Conservation (phyloP, 2,888 invertebrate genomes). For the Pycnomerus fuliginosus region DNA sequence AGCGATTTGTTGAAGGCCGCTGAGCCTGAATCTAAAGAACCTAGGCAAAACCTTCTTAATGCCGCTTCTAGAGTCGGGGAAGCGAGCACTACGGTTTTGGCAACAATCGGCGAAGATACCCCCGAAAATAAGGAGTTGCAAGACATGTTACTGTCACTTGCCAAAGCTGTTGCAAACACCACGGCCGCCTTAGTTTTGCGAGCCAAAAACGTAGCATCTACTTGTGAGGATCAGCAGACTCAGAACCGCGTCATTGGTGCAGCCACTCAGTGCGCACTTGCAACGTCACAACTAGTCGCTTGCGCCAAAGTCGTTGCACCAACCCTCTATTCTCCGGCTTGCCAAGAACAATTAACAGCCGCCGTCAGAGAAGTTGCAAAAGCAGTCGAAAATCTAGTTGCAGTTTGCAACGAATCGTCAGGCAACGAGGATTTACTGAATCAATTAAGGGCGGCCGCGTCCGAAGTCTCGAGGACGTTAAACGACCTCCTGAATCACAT, state of each 20-base stretch:
- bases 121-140: conserved; percentile 77
- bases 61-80: conserved; percentile 97
- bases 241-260: conserved; percentile 91
- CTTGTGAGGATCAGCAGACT: conserved; percentile 75
- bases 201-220: conserved; percentile 94
- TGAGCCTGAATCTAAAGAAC: conserved; percentile 91
- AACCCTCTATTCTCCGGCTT: conserved; percentile 76
- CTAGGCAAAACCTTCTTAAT: conserved; percentile 88
- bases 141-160: conserved; percentile 89
- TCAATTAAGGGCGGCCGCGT: conserved; percentile 81
- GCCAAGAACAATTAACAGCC: conserved; percentile 87
- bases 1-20: conserved; percentile 93
- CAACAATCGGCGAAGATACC: conserved; percentile 91
- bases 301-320: conserved; percentile 94
- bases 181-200: conserved; percentile 94
- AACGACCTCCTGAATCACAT: conserved; percentile 90
- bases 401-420: conserved; percentile 73
- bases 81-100: conserved; percentile 89
- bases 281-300: conserved; percentile 96
- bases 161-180: conserved; percentile 97
- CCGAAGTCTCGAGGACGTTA: conserved; percentile 83
- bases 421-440: conserved; percentile 69
- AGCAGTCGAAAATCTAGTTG: conserved; percentile 87
- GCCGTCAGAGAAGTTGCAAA: conserved; percentile 91
- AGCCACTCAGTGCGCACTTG: conserved; percentile 94